Evolutionary conservation across 2,113 vertebrate genomes (phyloP).

Genomic region (Oncorhynchus kisutch): DNA sequence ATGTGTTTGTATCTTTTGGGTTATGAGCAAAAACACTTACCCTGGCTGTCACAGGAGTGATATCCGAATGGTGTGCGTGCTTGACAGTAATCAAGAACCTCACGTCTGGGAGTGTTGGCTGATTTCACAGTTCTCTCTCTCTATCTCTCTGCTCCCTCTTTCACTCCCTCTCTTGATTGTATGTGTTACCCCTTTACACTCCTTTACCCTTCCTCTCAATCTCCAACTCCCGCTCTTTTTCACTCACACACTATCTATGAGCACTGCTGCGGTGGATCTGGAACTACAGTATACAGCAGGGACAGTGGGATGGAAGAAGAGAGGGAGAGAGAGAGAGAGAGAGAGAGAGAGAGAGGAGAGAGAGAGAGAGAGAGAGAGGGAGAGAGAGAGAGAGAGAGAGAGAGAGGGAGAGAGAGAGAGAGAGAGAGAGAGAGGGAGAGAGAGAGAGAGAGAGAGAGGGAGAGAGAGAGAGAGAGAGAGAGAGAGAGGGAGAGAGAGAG

Average conservation of each 20-base stretch:
- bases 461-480: conserved; percentile 14
- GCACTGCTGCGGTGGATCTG: conserved; percentile 65
- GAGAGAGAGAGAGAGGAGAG: too few species aligned
- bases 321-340: background rate
- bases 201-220: conserved; percentile 64
- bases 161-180: conserved; percentile 16
- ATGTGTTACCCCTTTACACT: conserved; percentile 41
- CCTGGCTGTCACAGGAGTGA: conserved; percentile 49
- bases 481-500: conserved; percentile 7
- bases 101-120: conserved; percentile 51
- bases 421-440: background rate
- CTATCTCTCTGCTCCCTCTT: conserved; percentile 13
- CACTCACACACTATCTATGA: conserved; percentile 50
- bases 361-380: conserved; percentile 9
- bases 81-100: conserved; percentile 55
- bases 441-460: conserved; percentile 4
- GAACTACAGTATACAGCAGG: conserved; percentile 53
- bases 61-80: conserved; percentile 59
- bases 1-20: conserved; percentile 8
- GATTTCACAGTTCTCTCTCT: conserved; percentile 35
- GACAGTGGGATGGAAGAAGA: conserved; percentile 30
- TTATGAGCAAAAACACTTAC: conserved; percentile 54
- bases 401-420: background rate
- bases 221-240: conserved; percentile 53
- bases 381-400: conserved; percentile 1